phyloP scores from a whole-genome alignment of 1,140 invertebrate genomes.

The Camponotus pennsylvanicus region DNA sequence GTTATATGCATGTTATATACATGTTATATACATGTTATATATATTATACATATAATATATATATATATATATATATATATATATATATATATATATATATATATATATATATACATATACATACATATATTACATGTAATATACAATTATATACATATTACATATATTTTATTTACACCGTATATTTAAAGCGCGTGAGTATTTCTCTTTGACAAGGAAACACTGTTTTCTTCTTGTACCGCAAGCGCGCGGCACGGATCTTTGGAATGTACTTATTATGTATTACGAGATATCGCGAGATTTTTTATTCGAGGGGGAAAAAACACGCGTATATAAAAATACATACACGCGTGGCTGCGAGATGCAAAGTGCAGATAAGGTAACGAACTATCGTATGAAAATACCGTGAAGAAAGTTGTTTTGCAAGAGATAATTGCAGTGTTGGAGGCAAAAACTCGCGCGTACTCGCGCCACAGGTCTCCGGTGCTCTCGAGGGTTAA shows the following conservation, averaged over 20 bases:
- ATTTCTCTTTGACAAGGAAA: not conserved
- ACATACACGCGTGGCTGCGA: conserved; percentile 3
- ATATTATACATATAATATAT: too few relatives aligned
- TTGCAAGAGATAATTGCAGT: conserved; percentile 57
- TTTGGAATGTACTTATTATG: not conserved
- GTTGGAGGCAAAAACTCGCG: conserved; percentile 47
- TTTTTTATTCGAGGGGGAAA: not conserved
- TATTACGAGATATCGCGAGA: conserved; percentile 8
- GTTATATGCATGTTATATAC: too few relatives aligned
- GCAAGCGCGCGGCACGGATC: not conserved
- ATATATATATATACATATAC: too few relatives aligned
- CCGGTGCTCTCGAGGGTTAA: conserved; percentile 10
- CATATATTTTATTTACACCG: too few relatives aligned
- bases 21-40: too few relatives aligned
- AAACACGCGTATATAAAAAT: not conserved
- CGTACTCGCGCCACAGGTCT: conserved; percentile 19
- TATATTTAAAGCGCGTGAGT: too few relatives aligned
- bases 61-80: too few relatives aligned
- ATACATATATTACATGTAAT: too few relatives aligned
- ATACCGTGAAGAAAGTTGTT: conserved; percentile 55
- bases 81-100: too few relatives aligned
- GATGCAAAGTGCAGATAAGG: conserved; percentile 44
- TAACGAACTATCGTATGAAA: conserved; percentile 49
- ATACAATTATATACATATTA: too few relatives aligned
- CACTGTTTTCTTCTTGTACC: not conserved